A percentile compares a stretch with the other conserved stretches of the same genome.
Evolutionary conservation across 1,140 invertebrate genomes (phyloP).

Genomic region (Musca domestica): DNA sequence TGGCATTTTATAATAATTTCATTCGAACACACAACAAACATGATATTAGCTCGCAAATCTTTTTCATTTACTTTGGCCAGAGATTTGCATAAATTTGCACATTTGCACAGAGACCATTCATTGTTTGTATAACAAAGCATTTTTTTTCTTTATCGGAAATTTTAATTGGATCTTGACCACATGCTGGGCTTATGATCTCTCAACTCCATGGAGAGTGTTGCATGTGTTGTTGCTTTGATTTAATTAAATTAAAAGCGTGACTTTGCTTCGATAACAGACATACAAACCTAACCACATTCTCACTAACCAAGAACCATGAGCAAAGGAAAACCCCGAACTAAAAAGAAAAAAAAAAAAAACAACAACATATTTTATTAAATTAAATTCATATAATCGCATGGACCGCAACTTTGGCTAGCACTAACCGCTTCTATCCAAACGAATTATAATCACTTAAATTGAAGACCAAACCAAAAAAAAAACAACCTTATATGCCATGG

Average conservation of each 20-base stretch:
- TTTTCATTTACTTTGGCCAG: too few species aligned
- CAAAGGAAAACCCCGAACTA: too few species aligned
- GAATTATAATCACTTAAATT: conserved; percentile 18
- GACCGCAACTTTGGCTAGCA: not conserved
- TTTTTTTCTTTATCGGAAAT: not conserved
- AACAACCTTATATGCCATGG: not conserved
- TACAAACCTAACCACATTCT: too few species aligned
- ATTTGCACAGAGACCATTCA: too few species aligned
- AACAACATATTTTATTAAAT: conserved; percentile 13
- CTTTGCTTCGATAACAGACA: not conserved
- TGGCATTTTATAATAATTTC: too few species aligned
- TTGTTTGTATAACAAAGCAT: too few species aligned
- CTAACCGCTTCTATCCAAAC: too few species aligned
- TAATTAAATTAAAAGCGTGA: conserved; percentile 17
- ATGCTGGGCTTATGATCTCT: not conserved
- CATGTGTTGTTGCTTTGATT: not conserved
- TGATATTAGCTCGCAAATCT: too few species aligned
- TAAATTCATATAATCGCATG: conserved; percentile 8
- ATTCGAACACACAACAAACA: too few species aligned
- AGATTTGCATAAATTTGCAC: too few species aligned
- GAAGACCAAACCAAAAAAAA: not conserved
- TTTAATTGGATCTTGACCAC: not conserved
- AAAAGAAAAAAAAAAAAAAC: too few species aligned
- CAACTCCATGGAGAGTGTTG: not conserved
- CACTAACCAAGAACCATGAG: too few species aligned